These are phyloP conservation scores for Agelastica alni DNA, from an alignment of 2,888 invertebrate genomes.

Conservation along the genomic window DNA sequence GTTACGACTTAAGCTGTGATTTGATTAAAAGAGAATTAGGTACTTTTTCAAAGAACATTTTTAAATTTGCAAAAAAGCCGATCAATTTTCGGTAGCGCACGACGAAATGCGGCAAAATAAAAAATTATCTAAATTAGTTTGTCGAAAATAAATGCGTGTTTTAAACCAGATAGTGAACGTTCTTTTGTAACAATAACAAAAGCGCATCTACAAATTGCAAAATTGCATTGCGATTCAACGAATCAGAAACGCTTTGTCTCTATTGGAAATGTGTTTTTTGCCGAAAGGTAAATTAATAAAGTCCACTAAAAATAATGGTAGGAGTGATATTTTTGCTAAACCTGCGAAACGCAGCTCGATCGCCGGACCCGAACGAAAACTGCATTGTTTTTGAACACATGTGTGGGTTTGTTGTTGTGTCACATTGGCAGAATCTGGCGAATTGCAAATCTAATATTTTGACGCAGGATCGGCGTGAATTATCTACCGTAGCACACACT, in stretches of 20 bases:
- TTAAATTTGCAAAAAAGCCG: too few species aligned
- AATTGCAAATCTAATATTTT: background rate
- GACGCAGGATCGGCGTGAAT: background rate
- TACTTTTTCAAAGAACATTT: too few species aligned
- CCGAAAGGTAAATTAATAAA: constrained; percentile 49
- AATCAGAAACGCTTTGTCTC: constrained; percentile 58
- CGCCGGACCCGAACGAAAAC: constrained; percentile 41
- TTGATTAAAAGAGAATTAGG: too few species aligned
- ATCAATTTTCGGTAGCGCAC: background rate
- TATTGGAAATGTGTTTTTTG: constrained; percentile 47
- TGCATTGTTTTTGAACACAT: constrained; percentile 35
- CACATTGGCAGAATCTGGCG: too few species aligned
- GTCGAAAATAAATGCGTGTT: constrained; percentile 48
- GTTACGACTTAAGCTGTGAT: too few species aligned
- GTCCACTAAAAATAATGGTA: constrained; percentile 46
- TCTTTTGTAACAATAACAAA: constrained; percentile 53
- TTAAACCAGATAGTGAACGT: constrained; percentile 54
- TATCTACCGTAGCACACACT: too few species aligned
- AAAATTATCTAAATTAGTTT: constrained; percentile 24
- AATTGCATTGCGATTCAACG: constrained; percentile 59
- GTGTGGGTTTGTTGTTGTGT: constrained; percentile 29
- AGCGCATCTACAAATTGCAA: constrained; percentile 58
- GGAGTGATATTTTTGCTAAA: constrained; percentile 42
- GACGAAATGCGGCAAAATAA: constrained; percentile 8
- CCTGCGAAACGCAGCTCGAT: constrained; percentile 41